Base-by-base conservation (phyloP, 2,113 vertebrate genomes). In the Edolisoma coerulescens region DNA sequence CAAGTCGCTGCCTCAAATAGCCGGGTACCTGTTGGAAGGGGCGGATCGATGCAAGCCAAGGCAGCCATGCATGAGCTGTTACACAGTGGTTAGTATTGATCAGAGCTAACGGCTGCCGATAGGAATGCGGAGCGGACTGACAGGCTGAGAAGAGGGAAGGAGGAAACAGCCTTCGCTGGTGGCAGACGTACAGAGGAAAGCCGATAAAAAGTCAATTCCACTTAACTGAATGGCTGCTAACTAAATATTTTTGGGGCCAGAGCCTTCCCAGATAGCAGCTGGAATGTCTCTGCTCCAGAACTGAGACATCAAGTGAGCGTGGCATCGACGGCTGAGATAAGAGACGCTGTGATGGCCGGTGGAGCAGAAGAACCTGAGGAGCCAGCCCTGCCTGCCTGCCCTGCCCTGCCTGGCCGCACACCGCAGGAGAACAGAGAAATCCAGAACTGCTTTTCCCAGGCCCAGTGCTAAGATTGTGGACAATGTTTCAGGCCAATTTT, bases 131-230 rank as follows among this genome's bases (percentile, higher is more conserved):
- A 95, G 97, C 49, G 92, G 97, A 97, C 97, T 99, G 99, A 99
- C 99, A 99, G 97, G 90, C 84, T 5, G 93, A 96, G 95, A 97
- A 97, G 91, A 93, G 93, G 61, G 89, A 96, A 98, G 98, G 97
- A 97, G 98, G 98, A 98, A 98, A 98, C 97, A 37, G 98, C 98
- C 98, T 98, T 98, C 75, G 97, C 98, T 98, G 93, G 97, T 99
- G 99, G 99, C 99, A 99, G 98, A 98, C 94, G 91, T 97, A 97
- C 96, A 98, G 98, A 98, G 98, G 97, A 98, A 98, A 96, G 97
- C 98, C 98, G 96, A 99, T 99, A 99, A 99, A 98, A 99, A 99
- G 99, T 99, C 99, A 99, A 99, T 99, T 98, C 98, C 98, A 99
- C 98, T 99, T 99, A 99, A 99, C 97, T 97, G 98, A 99, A 99